These are phyloP conservation scores for Sandelia bainsii DNA, from an alignment of 2,797 vertebrate genomes.

Conservation along the genomic window DNA sequence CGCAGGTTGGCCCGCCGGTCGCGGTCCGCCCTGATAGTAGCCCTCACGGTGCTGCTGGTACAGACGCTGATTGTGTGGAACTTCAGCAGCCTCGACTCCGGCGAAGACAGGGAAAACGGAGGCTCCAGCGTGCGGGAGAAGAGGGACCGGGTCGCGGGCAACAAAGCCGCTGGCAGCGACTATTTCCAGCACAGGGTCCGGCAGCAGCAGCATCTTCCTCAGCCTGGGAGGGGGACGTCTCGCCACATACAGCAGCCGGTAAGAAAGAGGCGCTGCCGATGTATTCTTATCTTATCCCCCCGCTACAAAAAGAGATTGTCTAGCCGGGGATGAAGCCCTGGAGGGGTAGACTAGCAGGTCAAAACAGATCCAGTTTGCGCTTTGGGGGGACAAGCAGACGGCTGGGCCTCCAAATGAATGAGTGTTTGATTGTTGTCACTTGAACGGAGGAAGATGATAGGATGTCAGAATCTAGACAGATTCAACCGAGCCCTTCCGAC, in stretches of 20 bases:
- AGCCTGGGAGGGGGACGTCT: slow-evolving; percentile 82
- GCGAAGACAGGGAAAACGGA: slow-evolving; percentile 85
- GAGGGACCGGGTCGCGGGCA: slow-evolving; percentile 81
- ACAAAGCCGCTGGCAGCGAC: slow-evolving; percentile 80
- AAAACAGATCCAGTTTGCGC: slow-evolving; percentile 47
- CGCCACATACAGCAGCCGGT: slow-evolving; percentile 85
- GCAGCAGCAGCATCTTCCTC: slow-evolving; percentile 70
- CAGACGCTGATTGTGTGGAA: slow-evolving; percentile 95
- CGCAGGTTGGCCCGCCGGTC: slow-evolving; percentile 93
- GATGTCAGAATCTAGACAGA: slow-evolving; percentile 51
- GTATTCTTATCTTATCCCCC: slow-evolving; percentile 22
- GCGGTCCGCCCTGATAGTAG: slow-evolving; percentile 90
- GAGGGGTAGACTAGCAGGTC: slow-evolving; percentile 50
- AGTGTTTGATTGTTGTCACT: slow-evolving; percentile 53
- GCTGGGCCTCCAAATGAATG: slow-evolving; percentile 61
- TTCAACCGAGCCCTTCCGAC: slow-evolving; percentile 25
- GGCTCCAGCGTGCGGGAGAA: slow-evolving; percentile 83
- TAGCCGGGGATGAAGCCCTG: slow-evolving; percentile 40
- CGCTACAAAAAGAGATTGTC: slow-evolving; percentile 6
- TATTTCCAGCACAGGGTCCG: slow-evolving; percentile 71
- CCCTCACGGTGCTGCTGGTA: slow-evolving; percentile 92
- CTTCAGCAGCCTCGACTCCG: slow-evolving; percentile 94
- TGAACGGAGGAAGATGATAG: slow-evolving; percentile 15
- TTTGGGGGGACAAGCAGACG: slow-evolving; percentile 34
- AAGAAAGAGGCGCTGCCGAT: slow-evolving; percentile 59